Percentiles rank a stretch among this genome's conserved stretches.
These are phyloP conservation scores for Antheraea mylitta DNA, from an alignment of 1,140 invertebrate genomes.

Conservation along the genomic window DNA sequence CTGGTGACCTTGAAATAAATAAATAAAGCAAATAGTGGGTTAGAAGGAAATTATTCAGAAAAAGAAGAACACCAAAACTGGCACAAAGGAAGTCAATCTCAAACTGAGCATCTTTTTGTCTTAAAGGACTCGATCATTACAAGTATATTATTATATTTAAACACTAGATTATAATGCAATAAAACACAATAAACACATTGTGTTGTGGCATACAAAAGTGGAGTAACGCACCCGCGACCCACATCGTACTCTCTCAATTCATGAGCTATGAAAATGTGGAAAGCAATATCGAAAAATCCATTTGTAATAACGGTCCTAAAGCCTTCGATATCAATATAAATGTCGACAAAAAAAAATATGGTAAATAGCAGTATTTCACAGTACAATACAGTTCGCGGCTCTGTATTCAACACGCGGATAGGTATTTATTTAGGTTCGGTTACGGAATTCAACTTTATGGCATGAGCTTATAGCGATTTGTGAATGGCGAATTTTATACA, in stretches of 20 bases:
- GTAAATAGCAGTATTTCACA: slow-evolving; percentile 17
- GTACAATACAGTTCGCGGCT: slow-evolving; percentile 23
- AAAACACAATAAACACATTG: too few relatives aligned
- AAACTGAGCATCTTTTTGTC: too few relatives aligned
- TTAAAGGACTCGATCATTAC: too few relatives aligned
- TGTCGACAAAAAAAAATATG: slow-evolving; percentile 19
- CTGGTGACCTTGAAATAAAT: too few relatives aligned
- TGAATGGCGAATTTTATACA: too few relatives aligned
- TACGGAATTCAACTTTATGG: slow-evolving; percentile 16
- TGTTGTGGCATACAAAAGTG: background rate
- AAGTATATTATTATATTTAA: too few relatives aligned
- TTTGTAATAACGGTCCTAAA: slow-evolving; percentile 24
- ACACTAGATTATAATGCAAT: too few relatives aligned
- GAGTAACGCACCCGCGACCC: background rate
- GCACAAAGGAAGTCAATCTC: too few relatives aligned
- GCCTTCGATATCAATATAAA: slow-evolving; percentile 28
- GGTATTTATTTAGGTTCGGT: slow-evolving; percentile 49
- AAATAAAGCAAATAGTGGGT: too few relatives aligned
- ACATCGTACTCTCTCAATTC: slow-evolving; percentile 7
- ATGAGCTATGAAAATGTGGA: slow-evolving; percentile 8
- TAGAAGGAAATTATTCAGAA: too few relatives aligned
- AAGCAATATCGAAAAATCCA: slow-evolving; percentile 17
- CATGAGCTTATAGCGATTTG: slow-evolving; percentile 4
- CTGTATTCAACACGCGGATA: slow-evolving; percentile 37
- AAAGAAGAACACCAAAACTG: too few relatives aligned